Evolutionary conservation across 2,113 vertebrate genomes (phyloP).

Genomic region (Panurus biarmicus): DNA sequence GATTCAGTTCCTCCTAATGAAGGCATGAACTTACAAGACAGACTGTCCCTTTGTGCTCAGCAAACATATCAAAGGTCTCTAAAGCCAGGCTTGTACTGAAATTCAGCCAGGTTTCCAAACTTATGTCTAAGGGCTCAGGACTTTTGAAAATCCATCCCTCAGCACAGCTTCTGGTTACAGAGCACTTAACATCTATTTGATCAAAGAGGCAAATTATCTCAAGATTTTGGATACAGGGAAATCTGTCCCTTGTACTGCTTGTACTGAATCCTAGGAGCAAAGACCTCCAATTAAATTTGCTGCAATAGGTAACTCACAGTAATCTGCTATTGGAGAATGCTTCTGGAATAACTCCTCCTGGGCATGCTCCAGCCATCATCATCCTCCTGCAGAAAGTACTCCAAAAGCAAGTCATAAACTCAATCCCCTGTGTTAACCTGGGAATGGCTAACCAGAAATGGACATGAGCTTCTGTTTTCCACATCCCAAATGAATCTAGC

Average conservation of each 20-base stretch:
- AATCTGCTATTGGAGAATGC: neutral
- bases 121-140: neutral
- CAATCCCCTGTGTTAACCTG: neutral
- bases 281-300: neutral
- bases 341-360: neutral
- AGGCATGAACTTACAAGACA: neutral
- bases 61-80: neutral
- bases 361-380: neutral
- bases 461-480: neutral
- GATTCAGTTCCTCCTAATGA: neutral
- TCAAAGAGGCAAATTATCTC: neutral
- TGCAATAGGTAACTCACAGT: accelerated
- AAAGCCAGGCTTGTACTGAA: neutral
- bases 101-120: neutral
- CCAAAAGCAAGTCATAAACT: neutral
- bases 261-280: neutral
- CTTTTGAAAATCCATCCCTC: neutral
- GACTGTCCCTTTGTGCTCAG: neutral
- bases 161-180: neutral
- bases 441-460: neutral
- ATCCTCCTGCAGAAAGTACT: neutral
- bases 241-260: neutral
- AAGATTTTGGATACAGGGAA: neutral
- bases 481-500: neutral
- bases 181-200: neutral